A percentile compares a stretch with the other conserved stretches of the same genome.
These are phyloP conservation scores for Mesorhabditis sp. DNA, from an alignment of 2,888 invertebrate genomes.

Conservation along the genomic window DNA sequence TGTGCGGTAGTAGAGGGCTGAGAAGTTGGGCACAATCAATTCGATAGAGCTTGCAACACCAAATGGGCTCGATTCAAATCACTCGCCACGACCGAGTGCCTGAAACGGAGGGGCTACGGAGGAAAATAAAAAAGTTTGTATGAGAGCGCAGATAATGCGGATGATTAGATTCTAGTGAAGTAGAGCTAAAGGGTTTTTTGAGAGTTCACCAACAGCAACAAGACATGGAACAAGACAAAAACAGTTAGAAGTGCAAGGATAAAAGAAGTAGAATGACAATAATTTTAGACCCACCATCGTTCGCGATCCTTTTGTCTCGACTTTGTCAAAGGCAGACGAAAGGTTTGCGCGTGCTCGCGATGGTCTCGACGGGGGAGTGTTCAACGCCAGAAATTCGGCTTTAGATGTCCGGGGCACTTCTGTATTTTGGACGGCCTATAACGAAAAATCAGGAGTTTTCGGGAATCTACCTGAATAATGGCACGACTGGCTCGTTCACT, in stretches of 20 bases:
- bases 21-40: too few species aligned
- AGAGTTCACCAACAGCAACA: too few species aligned
- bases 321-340: neutral
- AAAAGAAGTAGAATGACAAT: neutral
- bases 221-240: too few species aligned
- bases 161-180: too few species aligned
- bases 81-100: too few species aligned
- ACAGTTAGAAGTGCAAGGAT: neutral
- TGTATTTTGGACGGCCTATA: neutral
- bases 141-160: too few species aligned
- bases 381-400: neutral
- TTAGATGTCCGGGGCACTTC: neutral
- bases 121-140: too few species aligned
- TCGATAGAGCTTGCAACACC: too few species aligned
- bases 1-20: too few species aligned
- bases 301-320: neutral
- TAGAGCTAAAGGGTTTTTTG: too few species aligned
- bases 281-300: neutral
- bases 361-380: neutral
- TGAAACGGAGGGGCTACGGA: too few species aligned
- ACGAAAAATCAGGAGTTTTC: neutral
- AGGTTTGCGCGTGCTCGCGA: constrained; percentile 4
- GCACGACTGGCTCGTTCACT: constrained; percentile 3
- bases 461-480: constrained; percentile 4
- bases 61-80: too few species aligned